These are phyloP conservation scores for Drosophila picticornis DNA, from an alignment of 2,888 invertebrate species.

Conservation along the genomic window DNA sequence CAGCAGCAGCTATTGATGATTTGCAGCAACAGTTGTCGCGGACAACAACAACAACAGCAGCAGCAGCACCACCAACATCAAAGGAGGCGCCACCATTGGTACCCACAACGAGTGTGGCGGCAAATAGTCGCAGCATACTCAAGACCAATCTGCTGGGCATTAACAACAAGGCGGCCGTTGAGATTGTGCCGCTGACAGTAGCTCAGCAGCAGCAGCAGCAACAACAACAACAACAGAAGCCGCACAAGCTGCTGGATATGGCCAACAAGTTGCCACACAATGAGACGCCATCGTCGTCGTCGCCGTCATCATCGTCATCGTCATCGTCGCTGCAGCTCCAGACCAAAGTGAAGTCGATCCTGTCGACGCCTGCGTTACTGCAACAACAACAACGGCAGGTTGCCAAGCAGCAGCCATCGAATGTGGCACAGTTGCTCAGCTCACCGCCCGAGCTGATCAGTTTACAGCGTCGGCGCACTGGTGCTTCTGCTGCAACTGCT, in stretches of 20 bases:
- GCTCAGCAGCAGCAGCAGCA: conserved; percentile 24
- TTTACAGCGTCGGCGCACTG: conserved; percentile 86
- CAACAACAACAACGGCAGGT: conserved; percentile 43
- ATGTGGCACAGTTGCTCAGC: conserved; percentile 69
- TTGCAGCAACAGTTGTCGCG: conserved; percentile 12
- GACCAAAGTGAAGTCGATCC: neutral
- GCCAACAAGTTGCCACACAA: conserved; percentile 74
- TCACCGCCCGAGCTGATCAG: conserved; percentile 88
- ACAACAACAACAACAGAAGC: conserved; percentile 69
- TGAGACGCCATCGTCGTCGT: neutral
- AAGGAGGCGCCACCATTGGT: conserved; percentile 63
- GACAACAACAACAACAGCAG: neutral
- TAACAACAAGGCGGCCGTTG: conserved; percentile 81
- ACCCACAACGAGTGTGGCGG: conserved; percentile 38
- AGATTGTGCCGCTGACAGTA: conserved; percentile 80
- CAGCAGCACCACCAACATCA: neutral
- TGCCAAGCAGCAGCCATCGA: conserved; percentile 20
- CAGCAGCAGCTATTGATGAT: conserved; percentile 21
- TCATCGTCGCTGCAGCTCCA: neutral
- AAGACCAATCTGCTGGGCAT: conserved; percentile 82
- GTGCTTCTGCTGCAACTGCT: neutral
- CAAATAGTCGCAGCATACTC: conserved; percentile 83
- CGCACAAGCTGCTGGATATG: conserved; percentile 82
- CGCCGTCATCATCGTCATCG: neutral
- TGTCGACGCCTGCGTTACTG: neutral